phyloP scores from a whole-genome alignment of 1,140 invertebrate genomes.

The Ooceraea biroi region DNA sequence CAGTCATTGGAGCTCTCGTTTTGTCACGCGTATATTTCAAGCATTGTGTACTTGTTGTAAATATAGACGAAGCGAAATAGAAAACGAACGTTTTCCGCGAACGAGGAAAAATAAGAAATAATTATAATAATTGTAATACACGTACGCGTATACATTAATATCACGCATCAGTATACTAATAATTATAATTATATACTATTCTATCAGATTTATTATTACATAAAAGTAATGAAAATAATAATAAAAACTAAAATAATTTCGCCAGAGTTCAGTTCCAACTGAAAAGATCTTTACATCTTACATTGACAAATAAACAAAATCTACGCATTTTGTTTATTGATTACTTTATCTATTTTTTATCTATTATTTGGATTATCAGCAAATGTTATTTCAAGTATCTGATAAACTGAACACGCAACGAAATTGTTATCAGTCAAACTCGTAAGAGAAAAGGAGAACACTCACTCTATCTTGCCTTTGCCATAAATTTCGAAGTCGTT shows the following conservation, averaged over 20 bases:
- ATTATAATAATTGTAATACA: neutral
- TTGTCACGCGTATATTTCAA: constrained; percentile 37
- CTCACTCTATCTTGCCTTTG: neutral
- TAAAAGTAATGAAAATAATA: no score
- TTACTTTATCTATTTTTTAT: no score
- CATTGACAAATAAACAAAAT: no score
- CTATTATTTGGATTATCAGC: no score
- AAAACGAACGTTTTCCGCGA: neutral
- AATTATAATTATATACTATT: no score
- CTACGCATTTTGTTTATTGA: no score
- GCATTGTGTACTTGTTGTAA: constrained; percentile 24
- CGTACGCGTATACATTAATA: no score
- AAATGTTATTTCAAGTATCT: neutral
- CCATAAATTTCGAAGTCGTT: neutral
- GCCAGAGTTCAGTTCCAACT: no score
- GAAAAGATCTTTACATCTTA: no score
- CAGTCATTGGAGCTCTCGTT: constrained; percentile 32
- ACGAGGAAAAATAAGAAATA: neutral
- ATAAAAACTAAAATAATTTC: no score
- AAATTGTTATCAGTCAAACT: neutral
- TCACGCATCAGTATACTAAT: no score
- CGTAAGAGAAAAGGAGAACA: neutral
- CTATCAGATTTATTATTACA: no score
- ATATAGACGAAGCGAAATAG: constrained; percentile 21
- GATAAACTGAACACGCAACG: neutral